phyloP scores from a whole-genome alignment of 2,797 vertebrate genomes.

The Enteromius mattozi region DNA sequence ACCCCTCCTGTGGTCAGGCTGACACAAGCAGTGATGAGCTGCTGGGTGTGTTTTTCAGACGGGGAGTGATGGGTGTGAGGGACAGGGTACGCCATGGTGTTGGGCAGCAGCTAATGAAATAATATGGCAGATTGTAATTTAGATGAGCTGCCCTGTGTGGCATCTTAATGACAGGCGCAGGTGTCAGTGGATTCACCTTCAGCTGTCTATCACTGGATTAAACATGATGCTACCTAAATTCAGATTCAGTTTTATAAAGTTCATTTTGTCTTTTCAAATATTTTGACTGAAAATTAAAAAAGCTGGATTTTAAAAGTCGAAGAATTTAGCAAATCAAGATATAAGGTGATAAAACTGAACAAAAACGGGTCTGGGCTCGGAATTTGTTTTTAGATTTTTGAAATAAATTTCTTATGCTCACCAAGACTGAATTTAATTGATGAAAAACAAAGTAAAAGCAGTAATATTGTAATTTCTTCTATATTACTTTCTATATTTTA shows the following conservation, averaged over 20 bases:
- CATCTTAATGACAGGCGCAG: slow-evolving; percentile 87
- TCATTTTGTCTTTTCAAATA: slow-evolving; percentile 89
- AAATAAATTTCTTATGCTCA: neutral
- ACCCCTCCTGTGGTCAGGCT: slow-evolving; percentile 9
- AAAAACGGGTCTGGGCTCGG: neutral
- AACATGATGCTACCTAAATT: slow-evolving; percentile 98
- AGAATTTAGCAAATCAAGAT: slow-evolving; percentile 86
- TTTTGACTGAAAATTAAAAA: slow-evolving; percentile 53
- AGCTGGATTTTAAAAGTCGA: slow-evolving; percentile 83
- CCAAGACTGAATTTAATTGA: neutral
- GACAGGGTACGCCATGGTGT: slow-evolving; percentile 75
- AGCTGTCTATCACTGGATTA: slow-evolving; percentile 94
- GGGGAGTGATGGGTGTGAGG: slow-evolving; percentile 4
- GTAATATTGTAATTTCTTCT: neutral
- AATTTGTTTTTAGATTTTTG: neutral
- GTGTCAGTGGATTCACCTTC: slow-evolving; percentile 90
- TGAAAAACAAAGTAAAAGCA: neutral
- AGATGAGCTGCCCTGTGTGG: slow-evolving; percentile 72
- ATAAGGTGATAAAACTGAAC: slow-evolving; percentile 67
- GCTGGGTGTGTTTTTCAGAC: slow-evolving; percentile 9
- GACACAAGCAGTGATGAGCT: slow-evolving; percentile 49
- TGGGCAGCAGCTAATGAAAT: slow-evolving; percentile 85
- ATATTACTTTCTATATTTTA: neutral
- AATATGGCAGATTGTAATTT: slow-evolving; percentile 76
- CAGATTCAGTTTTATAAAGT: slow-evolving; percentile 86